Conservation (phyloP, 2,113 vertebrate genomes). For the Trinectes maculatus region DNA sequence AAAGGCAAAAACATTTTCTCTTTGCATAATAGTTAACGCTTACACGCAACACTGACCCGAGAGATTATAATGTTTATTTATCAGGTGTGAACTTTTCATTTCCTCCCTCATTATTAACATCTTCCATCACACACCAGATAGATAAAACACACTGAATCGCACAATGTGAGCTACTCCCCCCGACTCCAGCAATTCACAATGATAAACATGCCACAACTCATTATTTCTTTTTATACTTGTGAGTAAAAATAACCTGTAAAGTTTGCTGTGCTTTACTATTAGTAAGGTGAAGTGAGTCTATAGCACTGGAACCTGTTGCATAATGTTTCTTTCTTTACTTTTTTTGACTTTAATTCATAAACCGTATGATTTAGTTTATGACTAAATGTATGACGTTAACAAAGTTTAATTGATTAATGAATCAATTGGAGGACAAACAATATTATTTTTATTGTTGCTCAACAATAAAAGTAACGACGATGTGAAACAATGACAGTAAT, state of each 20-base stretch:
- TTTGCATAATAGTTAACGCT: background rate
- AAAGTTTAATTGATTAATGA: too few relatives aligned
- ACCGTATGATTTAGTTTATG: too few relatives aligned
- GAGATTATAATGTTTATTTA: slow-evolving; percentile 19
- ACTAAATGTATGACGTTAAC: too few relatives aligned
- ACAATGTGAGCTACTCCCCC: background rate
- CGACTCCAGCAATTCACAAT: too few relatives aligned
- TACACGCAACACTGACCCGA: background rate
- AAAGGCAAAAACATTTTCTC: background rate
- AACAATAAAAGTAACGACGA: too few relatives aligned
- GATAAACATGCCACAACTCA: background rate
- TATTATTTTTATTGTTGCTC: too few relatives aligned
- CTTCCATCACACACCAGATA: background rate
- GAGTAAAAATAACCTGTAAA: too few relatives aligned
- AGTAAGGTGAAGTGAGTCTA: background rate
- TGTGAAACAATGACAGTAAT: too few relatives aligned
- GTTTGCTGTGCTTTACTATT: background rate
- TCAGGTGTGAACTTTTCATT: background rate
- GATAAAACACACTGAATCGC: background rate
- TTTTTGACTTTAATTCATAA: too few relatives aligned
- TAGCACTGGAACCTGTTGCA: too few relatives aligned
- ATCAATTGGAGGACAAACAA: too few relatives aligned
- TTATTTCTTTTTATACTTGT: slow-evolving; percentile 4
- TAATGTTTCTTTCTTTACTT: too few relatives aligned
- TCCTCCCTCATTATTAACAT: background rate